phyloP scores from a whole-genome alignment of 1,140 invertebrate genomes.

The Camponotus floridanus region DNA sequence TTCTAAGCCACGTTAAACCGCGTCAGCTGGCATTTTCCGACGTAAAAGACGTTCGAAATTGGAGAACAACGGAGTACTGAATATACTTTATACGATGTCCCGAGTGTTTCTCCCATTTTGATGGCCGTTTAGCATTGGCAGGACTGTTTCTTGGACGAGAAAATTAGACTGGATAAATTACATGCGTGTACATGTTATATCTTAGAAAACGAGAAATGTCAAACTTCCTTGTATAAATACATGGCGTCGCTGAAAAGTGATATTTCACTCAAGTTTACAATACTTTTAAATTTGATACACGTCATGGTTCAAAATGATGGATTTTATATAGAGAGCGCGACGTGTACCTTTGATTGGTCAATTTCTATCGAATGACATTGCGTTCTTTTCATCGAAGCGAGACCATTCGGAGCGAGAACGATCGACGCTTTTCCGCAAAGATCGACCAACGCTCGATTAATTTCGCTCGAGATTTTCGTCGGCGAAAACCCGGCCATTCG shows the following conservation, averaged over 20 bases:
- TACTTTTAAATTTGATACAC: not conserved
- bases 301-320: not conserved
- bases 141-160: not conserved
- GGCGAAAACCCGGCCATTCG: not conserved
- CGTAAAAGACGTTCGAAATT: slow-evolving; percentile 11
- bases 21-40: slow-evolving; percentile 21
- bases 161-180: not conserved
- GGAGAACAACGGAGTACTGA: not conserved
- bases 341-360: slow-evolving; percentile 3
- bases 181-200: too few relatives aligned
- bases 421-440: slow-evolving; percentile 37
- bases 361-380: slow-evolving; percentile 19
- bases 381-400: slow-evolving; percentile 10
- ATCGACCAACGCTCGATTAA: slow-evolving; percentile 42
- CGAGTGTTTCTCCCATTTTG: not conserved
- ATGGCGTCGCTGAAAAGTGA: too few relatives aligned
- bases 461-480: slow-evolving; percentile 22
- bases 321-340: slow-evolving; percentile 1
- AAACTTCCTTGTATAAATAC: not conserved
- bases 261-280: not conserved
- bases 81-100: not conserved
- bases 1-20: slow-evolving; percentile 29
- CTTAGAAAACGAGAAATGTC: not conserved
- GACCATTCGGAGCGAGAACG: slow-evolving; percentile 11
- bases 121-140: not conserved